Evolutionary conservation across 2,113 vertebrate genomes (phyloP).

Genomic region (Elachura formosa): DNA sequence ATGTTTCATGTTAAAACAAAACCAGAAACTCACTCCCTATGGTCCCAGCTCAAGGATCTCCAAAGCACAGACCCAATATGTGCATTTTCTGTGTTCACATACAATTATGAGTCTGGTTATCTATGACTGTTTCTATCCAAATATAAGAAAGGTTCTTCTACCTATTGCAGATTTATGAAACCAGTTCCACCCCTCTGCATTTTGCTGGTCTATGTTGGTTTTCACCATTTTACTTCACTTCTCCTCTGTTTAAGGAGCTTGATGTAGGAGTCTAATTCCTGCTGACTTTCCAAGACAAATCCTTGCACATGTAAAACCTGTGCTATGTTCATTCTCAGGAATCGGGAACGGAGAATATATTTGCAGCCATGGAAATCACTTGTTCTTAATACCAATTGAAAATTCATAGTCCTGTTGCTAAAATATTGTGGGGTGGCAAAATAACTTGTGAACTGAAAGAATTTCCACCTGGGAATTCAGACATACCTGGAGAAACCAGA

Average conservation of each 20-base stretch:
- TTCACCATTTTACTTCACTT: neutral
- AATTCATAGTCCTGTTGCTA: neutral
- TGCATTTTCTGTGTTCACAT: neutral
- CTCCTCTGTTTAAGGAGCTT: neutral
- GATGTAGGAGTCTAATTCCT: neutral
- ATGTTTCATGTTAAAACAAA: too few relatives aligned
- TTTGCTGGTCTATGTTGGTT: neutral
- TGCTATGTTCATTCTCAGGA: neutral
- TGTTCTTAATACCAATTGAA: fast-evolving
- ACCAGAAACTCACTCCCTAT: fast-evolving
- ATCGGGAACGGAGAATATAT: neutral
- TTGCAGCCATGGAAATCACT: neutral
- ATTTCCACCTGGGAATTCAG: neutral
- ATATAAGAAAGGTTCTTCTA: neutral
- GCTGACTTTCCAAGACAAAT: neutral
- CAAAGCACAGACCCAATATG: neutral
- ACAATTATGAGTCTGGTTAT: neutral
- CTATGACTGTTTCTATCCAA: neutral
- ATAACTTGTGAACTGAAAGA: neutral
- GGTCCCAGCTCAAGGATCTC: neutral
- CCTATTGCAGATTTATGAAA: neutral
- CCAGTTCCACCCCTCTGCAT: neutral
- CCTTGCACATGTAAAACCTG: neutral
- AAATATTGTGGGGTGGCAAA: neutral
- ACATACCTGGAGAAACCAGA: neutral